These are phyloP conservation scores for Episyrphus balteatus DNA, from an alignment of 1,140 invertebrate species.

Conservation along the genomic window DNA sequence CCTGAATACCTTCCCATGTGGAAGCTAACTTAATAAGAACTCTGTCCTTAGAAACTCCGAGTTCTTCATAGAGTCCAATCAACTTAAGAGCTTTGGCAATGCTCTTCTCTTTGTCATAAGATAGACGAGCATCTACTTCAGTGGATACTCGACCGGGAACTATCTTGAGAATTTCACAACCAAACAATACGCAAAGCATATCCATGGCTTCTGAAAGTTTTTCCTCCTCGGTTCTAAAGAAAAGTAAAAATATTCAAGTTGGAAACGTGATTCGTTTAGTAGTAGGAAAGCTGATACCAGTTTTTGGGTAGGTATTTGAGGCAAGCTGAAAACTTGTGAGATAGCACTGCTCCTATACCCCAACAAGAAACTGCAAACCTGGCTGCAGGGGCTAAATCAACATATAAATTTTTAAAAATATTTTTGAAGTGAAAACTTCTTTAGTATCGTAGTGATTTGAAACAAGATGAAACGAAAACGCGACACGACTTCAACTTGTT, in stretches of 20 bases:
- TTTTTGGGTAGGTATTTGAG: too few relatives aligned
- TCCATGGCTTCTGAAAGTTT: conserved; percentile 77
- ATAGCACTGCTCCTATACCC: too few relatives aligned
- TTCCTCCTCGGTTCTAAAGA: conserved; percentile 49
- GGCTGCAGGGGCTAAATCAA: too few relatives aligned
- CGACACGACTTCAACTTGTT: too few relatives aligned
- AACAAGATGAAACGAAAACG: too few relatives aligned
- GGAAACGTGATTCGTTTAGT: too few relatives aligned
- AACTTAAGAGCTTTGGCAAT: conserved; percentile 81
- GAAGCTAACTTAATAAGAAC: conserved; percentile 95
- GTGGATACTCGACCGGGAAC: conserved; percentile 96
- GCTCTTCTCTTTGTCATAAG: conserved; percentile 87
- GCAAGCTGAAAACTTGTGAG: too few relatives aligned
- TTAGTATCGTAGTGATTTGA: too few relatives aligned
- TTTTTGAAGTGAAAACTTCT: too few relatives aligned
- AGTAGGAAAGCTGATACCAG: too few relatives aligned
- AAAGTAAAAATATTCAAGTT: conserved; percentile 1
- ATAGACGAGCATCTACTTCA: conserved; percentile 95
- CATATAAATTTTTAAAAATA: too few relatives aligned
- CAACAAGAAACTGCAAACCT: too few relatives aligned
- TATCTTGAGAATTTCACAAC: conserved; percentile 93
- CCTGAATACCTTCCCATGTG: conserved; percentile 99
- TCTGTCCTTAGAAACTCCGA: conserved; percentile 82
- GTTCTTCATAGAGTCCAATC: conserved; percentile 80
- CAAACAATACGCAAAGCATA: conserved; percentile 90